Evolutionary conservation across 2,888 invertebrate genomes (phyloP), one percentile per base, ranked within the genome.

Genomic region (Cerastis rubricosa): DNA sequence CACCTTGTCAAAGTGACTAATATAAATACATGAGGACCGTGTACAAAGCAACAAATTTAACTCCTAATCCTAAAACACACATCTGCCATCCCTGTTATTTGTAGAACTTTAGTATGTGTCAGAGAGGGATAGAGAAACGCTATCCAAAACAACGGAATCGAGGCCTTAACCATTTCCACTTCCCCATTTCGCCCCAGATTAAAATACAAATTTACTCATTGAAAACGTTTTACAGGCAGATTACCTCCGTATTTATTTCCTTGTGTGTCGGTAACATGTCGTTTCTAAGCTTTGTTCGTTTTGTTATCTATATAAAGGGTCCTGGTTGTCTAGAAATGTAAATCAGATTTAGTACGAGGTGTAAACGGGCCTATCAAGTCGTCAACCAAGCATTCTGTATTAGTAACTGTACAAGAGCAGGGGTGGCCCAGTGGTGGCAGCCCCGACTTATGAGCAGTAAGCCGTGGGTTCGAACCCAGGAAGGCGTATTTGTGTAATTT

Each of bases 121-220:
- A 59, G 65, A 87, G 12, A 68, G 63, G 51, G 77, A 83, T 40
- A 54, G 59, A 65, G 22, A 66, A 75, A 54, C 72, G 64, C 72
- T 80, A 54, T 63, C 22, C 25, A 68, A 72, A 76, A 83, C 75
- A 87, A 84, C 81, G 80, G 80, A 87, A 81, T 73, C 69, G 85
- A 79, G 80, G 87, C 85, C 87, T 84, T 86, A 83, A 65, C 80
- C 87, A 85, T 84, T 78, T 70, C 61, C 78, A 82, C 86, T 83
- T 81, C 82, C 88, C 88, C 89, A 83, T 86, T 81, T 72, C 54
- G 54, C 67, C 82, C 86, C 87, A 92, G 92, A 94, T 94, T 95
- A 94, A 95, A 95, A 94, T 93, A 94, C 93, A 94, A 94, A 94
- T 94, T 93, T 91, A 92, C 92, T 94, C 94, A 94, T 94, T 94